Base-by-base conservation (phyloP, 2,797 vertebrate genomes). In the Poliocrania exsul region DNA sequence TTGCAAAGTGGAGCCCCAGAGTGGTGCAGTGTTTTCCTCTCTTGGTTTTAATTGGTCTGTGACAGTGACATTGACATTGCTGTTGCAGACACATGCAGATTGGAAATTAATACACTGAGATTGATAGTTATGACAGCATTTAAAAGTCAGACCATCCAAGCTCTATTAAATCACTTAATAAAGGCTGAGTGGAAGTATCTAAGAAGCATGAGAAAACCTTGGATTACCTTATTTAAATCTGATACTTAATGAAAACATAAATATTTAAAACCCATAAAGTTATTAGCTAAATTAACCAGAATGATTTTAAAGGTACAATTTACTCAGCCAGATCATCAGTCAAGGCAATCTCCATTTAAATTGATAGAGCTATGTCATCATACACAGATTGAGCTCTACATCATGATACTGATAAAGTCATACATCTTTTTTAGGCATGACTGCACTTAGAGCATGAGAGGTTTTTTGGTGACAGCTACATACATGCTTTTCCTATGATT, bases 231-330 rank as follows among this genome's bases (percentile, higher is more conserved):
- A 86, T 88, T 91, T 92, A 74, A 65, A 83, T 91, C 13, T 86
- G 40, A 62, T 49, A 69, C 29, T 73, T 91, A 91, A 89, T 88
- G 33, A 78, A 86, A 96, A 92, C 17, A 82, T 77, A 86, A 90
- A 89, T 86, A 93, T 86, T 91, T 79, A 1, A 93, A 92, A 24
- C 17, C 26, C 40, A 26, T 38, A 24, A 78, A 75, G 18, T 83
- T 91, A 91, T 92, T 95, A 91, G 71, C 38, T 81, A 86, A 92
- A 96, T 88, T 83, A 91, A 87, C 15, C 31, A 88, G 73, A 90
- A 96, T 75, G 81, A 91, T 79, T 91, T 93, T 90, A 83, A 92
- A 90, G 54, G 31, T 88, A 91, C 16, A 50, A 62, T 86, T 92
- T 94, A 57, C 50, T 85, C 65, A 81, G 26, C 16, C 46, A 91